Base-by-base conservation (phyloP, 1,140 invertebrate species). In the Euwallacea fornicatus region DNA sequence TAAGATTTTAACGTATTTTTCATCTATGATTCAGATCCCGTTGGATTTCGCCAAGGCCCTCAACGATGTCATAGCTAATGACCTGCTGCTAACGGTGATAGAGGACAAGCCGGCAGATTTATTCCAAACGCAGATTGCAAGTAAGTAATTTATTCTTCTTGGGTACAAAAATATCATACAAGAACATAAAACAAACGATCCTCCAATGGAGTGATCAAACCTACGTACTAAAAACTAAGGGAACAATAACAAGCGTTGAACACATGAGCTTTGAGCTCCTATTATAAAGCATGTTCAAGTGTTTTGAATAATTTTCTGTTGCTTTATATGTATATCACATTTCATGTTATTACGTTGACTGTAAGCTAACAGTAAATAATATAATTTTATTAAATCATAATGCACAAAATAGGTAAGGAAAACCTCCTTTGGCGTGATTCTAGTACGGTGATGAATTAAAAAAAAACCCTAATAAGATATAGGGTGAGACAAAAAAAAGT, bases 21-120 rank as follows among this genome's bases (percentile, higher is more conserved):
- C 21, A 4, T 33, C 21, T 33, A 1, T 33, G 46, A 72, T 74
- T 15, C 50, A 77, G 76, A 73, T 77, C 47, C 76, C 76, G 21
- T 55, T 79, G 55, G 74, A 76, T 43, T 78, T 77, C 46, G 75
- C 76, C 43, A 72, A 70, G 55, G 70, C 73, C 11, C 60, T 79
- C 13, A 79, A 73, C 54, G 62, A 75, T 10, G 71, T 74, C 56
- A 76, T 64, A 64, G 69, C 76, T 72, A 46, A 54, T 9, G 78
- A 79, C 41, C 54, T 78, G 15, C 55, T 78, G 9, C 53, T 77
- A 8, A 73, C 75, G 46, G 75, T 72, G 44, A 69, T 79, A 6
- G 78, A 79, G 53, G 74, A 72, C 50, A 66, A 72, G 43, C 61
- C 56, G 53, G 64, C 69, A 10, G 54, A 2, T 56, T 50, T 3